Evolutionary conservation across 1,140 invertebrate species (phyloP), one percentile per base, ranked within the genome.

Genomic region (Ips nitidus): DNA sequence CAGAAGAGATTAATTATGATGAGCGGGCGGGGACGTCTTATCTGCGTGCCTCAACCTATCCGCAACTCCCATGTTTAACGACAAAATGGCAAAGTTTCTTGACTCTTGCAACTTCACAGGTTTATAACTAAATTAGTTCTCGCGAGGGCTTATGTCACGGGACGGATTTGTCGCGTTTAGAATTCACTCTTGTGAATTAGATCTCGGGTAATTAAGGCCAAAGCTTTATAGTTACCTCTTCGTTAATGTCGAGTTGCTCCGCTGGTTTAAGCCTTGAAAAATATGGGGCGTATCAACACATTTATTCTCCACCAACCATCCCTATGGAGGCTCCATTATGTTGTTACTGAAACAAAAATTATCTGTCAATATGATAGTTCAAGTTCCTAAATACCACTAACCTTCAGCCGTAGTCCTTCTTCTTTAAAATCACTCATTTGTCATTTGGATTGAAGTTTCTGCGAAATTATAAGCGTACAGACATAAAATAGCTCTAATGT

Each of bases 31-130:
- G 42, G 59, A 61, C 47, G 52, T 62, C 57, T 69, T 62, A 69
- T 69, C 58, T 53, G 4, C 40, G 57, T 47, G 42, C 58, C 41
- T 69, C 57, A 52, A 69, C 66, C 66, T 67, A 7, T 69, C 59
- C 42, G 40, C 65, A 53, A 53, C 59, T 69, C 40, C 55, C 66
- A 47, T 69, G 66, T 69, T 69, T 69, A 69, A 69, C 59, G 66
- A 69, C 66, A 62, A 62, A 62, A 69, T 62, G 66, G 59, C 66
- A 62, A 62, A 61, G 66, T 69, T 69, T 69, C 59, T 50, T 56
- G 41, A 60, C 22, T 68, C 57, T 52, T 52, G 37, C 43, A 68
- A 68, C 39, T 59, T 68, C 57, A 43, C 55, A 60, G 43, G 56
- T 60, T 68, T 60, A 53, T 60, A 68, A 68, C 57, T 36, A 68